Conservation (phyloP, 1,140 invertebrate genomes). For the Uloborus diversus region DNA sequence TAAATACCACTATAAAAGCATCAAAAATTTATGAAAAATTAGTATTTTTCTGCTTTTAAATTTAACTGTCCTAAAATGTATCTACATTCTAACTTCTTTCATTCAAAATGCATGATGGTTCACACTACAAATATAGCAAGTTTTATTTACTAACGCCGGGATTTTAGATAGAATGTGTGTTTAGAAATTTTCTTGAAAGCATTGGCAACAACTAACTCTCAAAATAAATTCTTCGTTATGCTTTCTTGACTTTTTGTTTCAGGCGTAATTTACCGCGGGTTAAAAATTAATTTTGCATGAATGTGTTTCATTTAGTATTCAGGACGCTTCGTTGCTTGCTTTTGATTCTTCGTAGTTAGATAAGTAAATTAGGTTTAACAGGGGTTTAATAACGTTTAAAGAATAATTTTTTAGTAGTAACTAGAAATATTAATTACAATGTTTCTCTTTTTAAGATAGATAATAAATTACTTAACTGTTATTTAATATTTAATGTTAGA, state of each 20-base stretch:
- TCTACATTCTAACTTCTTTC: neutral
- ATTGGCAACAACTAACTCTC: conserved; percentile 40
- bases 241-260: neutral
- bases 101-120: conserved; percentile 26
- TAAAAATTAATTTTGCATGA: conserved; percentile 50
- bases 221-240: conserved; percentile 22
- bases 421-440: too few species aligned
- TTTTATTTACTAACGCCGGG: conserved; percentile 19
- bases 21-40: neutral
- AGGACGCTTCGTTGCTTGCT: neutral
- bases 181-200: conserved; percentile 8
- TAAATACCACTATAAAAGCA: neutral
- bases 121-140: conserved; percentile 7
- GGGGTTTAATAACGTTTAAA: too few species aligned
- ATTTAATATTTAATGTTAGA: too few species aligned
- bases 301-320: conserved; percentile 48
- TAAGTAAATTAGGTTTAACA: too few species aligned
- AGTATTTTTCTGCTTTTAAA: neutral
- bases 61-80: neutral
- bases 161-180: conserved; percentile 6
- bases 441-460: too few species aligned
- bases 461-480: too few species aligned
- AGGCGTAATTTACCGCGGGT: neutral
- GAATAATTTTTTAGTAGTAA: too few species aligned
- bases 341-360: too few species aligned